These are phyloP conservation scores for Columba janthina DNA, from an alignment of 2,113 vertebrate genomes.

Conservation along the genomic window DNA sequence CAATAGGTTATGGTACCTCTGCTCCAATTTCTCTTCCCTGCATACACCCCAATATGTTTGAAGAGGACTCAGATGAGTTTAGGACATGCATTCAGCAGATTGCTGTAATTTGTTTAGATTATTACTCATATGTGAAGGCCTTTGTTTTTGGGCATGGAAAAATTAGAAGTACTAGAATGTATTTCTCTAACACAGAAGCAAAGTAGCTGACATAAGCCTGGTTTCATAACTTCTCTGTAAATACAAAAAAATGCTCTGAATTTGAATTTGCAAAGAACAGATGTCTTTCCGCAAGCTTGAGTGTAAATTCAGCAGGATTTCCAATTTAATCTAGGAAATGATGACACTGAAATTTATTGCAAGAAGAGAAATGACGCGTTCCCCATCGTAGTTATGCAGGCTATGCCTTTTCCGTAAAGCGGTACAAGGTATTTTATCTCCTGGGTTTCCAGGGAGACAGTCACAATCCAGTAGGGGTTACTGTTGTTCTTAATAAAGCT, in stretches of 20 bases:
- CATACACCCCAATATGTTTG: background rate
- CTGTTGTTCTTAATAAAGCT: slow-evolving; percentile 70
- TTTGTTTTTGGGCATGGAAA: background rate
- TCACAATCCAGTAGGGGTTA: slow-evolving; percentile 71
- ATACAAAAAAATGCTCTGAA: slow-evolving; percentile 1
- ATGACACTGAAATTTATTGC: slow-evolving; percentile 32
- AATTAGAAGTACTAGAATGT: background rate
- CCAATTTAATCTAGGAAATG: slow-evolving; percentile 48
- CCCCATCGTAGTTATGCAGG: background rate
- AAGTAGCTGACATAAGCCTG: background rate
- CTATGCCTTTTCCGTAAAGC: background rate
- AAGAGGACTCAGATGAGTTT: background rate
- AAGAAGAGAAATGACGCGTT: slow-evolving; percentile 22
- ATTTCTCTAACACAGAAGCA: background rate
- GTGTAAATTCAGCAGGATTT: slow-evolving; percentile 46
- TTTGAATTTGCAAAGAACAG: slow-evolving; percentile 46
- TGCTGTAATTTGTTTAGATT: background rate
- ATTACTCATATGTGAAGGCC: background rate
- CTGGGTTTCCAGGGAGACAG: slow-evolving; percentile 83
- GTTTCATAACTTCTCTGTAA: slow-evolving; percentile 50
- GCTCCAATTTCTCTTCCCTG: background rate
- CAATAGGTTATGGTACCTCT: background rate
- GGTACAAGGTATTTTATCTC: slow-evolving; percentile 67
- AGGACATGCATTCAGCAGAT: background rate
- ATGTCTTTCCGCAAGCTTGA: slow-evolving; percentile 20